Evolutionary conservation across 2,113 vertebrate genomes (phyloP).

Genomic region (Gopherus evgoodei): DNA sequence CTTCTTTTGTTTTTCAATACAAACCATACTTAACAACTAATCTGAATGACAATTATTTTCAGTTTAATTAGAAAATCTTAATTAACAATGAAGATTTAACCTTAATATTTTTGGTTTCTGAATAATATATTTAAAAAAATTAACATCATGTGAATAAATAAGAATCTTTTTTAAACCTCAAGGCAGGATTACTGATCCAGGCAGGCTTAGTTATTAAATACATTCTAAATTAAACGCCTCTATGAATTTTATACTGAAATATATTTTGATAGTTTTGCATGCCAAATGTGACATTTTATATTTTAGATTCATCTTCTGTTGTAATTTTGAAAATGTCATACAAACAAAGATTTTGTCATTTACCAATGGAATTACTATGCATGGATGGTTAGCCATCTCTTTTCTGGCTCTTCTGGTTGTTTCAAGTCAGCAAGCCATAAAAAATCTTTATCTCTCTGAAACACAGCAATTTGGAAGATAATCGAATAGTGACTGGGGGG

Average conservation of each 20-base stretch:
- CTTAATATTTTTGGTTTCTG: slow-evolving; percentile 92
- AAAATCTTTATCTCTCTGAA: slow-evolving; percentile 99
- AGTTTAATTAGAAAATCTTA: slow-evolving; percentile 99
- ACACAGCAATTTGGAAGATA: slow-evolving; percentile 99
- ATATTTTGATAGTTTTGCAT: slow-evolving; percentile 99
- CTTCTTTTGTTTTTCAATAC: slow-evolving; percentile 90
- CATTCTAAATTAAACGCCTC: slow-evolving; percentile 99
- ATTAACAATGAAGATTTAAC: slow-evolving; percentile 99
- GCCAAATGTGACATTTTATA: slow-evolving; percentile 99
- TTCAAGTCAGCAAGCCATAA: slow-evolving; percentile 99
- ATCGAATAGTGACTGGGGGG: slow-evolving; percentile 99
- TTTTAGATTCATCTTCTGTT: slow-evolving; percentile 96
- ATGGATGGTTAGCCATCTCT: slow-evolving; percentile 93
- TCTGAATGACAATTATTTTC: slow-evolving; percentile 97
- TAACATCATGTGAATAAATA: slow-evolving; percentile 97
- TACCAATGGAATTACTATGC: slow-evolving; percentile 98
- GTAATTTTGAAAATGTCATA: slow-evolving; percentile 99
- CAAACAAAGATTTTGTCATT: slow-evolving; percentile 99
- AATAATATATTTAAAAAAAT: slow-evolving; percentile 84
- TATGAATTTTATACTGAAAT: slow-evolving; percentile 99
- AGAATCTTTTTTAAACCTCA: slow-evolving; percentile 98
- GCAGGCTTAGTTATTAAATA: slow-evolving; percentile 98
- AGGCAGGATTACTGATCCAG: slow-evolving; percentile 99
- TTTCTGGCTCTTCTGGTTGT: slow-evolving; percentile 92
- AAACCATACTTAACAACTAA: slow-evolving; percentile 94